Evolutionary conservation across 2,888 invertebrate species (phyloP).

Genomic region (Agrotis segetum): DNA sequence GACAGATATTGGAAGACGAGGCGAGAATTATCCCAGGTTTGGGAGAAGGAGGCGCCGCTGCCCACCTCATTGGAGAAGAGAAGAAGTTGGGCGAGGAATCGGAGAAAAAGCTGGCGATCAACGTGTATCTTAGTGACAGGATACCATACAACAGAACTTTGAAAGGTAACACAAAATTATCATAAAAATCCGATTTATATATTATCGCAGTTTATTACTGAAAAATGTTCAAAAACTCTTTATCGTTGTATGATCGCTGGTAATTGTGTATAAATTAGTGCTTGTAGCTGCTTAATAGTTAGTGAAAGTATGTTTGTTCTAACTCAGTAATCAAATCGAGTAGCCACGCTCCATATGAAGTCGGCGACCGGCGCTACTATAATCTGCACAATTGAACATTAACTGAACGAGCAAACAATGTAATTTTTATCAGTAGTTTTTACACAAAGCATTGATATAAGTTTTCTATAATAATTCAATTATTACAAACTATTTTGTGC

Average conservation of each 20-base stretch:
- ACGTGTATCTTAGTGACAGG: slow-evolving; percentile 96
- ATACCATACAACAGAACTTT: slow-evolving; percentile 96
- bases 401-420: background rate
- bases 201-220: background rate
- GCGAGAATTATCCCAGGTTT: slow-evolving; percentile 92
- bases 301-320: slow-evolving; percentile 37
- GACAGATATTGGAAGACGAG: slow-evolving; percentile 92
- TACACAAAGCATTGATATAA: background rate
- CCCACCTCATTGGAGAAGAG: slow-evolving; percentile 92
- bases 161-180: slow-evolving; percentile 84
- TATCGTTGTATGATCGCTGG: background rate
- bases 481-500: background rate
- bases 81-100: slow-evolving; percentile 93
- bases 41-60: slow-evolving; percentile 93
- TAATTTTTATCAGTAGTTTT: background rate
- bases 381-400: slow-evolving; percentile 1
- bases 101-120: slow-evolving; percentile 96
- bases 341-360: slow-evolving; percentile 43
- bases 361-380: background rate
- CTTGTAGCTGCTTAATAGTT: slow-evolving; percentile 4
- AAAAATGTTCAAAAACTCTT: background rate
- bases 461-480: background rate
- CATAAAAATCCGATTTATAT: background rate
- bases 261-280: slow-evolving; percentile 20
- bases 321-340: background rate